Evolutionary conservation across 1,140 invertebrate genomes (phyloP).

Genomic region (Philaenus spumarius): DNA sequence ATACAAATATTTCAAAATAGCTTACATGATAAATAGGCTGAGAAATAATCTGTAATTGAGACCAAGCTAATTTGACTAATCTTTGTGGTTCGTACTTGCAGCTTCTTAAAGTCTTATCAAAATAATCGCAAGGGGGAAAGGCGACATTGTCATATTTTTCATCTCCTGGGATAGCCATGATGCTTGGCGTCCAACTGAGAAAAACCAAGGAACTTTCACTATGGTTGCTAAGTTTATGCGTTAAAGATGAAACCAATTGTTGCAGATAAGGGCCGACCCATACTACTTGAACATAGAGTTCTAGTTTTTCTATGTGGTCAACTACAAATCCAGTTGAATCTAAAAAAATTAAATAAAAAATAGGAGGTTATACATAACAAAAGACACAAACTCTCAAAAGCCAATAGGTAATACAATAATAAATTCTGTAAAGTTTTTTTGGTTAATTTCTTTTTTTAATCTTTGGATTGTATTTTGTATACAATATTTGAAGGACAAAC

Average conservation of each 20-base stretch:
- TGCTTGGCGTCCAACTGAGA: conserved; percentile 59
- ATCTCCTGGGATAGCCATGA: conserved; percentile 47
- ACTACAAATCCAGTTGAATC: conserved; percentile 45
- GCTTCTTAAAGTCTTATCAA: conserved; percentile 31
- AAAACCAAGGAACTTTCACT: conserved; percentile 44
- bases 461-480: neutral
- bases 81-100: conserved; percentile 59
- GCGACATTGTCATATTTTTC: conserved; percentile 43
- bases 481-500: no score
- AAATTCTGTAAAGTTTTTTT: neutral
- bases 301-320: conserved; percentile 46
- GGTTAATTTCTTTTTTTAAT: neutral
- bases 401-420: no score
- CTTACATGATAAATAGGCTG: conserved; percentile 44
- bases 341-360: conserved; percentile 18
- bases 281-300: conserved; percentile 50
- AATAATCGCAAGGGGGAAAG: conserved; percentile 48
- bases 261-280: conserved; percentile 55
- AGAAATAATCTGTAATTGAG: conserved; percentile 45
- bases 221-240: conserved; percentile 33
- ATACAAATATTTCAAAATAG: neutral
- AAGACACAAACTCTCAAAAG: no score
- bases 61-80: conserved; percentile 60
- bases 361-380: no score
- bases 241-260: conserved; percentile 41